These are phyloP conservation scores for Menura novaehollandiae DNA, from an alignment of 2,113 vertebrate species.

Conservation along the genomic window DNA sequence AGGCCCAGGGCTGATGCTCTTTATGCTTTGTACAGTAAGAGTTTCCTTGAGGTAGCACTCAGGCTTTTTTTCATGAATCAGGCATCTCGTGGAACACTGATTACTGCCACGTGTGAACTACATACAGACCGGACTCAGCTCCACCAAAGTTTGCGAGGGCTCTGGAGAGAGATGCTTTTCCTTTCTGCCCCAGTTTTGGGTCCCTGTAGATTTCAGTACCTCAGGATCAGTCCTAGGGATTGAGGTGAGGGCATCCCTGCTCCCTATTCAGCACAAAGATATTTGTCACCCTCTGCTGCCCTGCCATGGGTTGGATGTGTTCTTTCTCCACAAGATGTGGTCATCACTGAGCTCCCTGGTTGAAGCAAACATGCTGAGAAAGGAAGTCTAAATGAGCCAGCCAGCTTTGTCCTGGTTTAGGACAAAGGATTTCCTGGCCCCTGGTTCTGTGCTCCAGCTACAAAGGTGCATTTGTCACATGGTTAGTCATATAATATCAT, in stretches of 20 bases:
- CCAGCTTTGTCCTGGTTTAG: not conserved
- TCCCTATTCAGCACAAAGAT: accelerated
- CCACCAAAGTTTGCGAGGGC: not conserved
- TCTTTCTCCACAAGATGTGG: not conserved
- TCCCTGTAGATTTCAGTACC: not conserved
- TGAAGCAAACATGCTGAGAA: not conserved
- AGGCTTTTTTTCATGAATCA: not conserved
- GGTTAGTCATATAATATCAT: not conserved
- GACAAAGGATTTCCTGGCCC: not conserved
- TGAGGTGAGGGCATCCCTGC: not conserved
- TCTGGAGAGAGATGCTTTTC: not conserved
- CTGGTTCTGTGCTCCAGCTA: not conserved
- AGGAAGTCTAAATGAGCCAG: not conserved
- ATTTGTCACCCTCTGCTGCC: not conserved
- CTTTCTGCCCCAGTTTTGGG: accelerated
- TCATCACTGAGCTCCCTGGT: not conserved
- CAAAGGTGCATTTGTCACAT: not conserved
- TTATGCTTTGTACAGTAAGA: not conserved
- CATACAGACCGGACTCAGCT: not conserved
- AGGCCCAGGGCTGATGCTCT: not conserved
- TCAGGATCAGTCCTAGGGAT: not conserved
- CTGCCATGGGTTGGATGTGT: not conserved
- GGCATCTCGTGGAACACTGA: not conserved
- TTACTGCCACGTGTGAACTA: not conserved
- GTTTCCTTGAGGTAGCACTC: not conserved